Percentiles rank a stretch among this genome's conserved stretches.
Evolutionary conservation across 2,113 vertebrate genomes (phyloP).

Genomic region (Proteles cristata): DNA sequence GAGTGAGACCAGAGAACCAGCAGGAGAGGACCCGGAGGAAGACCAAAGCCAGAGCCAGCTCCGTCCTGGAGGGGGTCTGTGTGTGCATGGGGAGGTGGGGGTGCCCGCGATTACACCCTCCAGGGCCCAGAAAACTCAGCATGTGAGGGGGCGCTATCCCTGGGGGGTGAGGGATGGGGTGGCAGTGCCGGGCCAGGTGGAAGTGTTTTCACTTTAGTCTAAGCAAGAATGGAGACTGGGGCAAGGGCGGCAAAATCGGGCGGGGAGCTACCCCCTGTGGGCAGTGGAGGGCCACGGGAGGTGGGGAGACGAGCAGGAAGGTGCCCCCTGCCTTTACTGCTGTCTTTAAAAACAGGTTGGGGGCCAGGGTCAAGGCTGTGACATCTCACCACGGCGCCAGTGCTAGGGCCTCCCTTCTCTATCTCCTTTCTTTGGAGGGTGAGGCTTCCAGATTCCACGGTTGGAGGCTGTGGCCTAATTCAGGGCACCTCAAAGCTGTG

Average conservation of each 20-base stretch:
- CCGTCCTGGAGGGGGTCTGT: slow-evolving; percentile 18
- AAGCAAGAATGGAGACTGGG: background rate
- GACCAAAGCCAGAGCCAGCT: slow-evolving; percentile 70
- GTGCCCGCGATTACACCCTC: background rate
- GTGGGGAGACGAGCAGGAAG: background rate
- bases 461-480: background rate
- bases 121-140: background rate
- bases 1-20: slow-evolving; percentile 69
- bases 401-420: no score
- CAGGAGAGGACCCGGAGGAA: slow-evolving; percentile 62
- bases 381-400: background rate
- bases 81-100: background rate
- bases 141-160: background rate
- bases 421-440: background rate
- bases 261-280: background rate
- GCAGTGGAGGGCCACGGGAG: background rate
- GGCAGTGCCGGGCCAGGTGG: background rate
- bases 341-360: background rate
- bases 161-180: background rate
- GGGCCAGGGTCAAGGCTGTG: background rate
- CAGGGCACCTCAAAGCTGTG: background rate
- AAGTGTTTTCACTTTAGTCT: background rate
- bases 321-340: background rate
- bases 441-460: background rate
- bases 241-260: background rate